A percentile compares a stretch with the other conserved stretches of the same genome.
These are phyloP conservation scores for Chelidonichthys spinosus DNA, from an alignment of 2,797 vertebrate species.

Conservation along the genomic window DNA sequence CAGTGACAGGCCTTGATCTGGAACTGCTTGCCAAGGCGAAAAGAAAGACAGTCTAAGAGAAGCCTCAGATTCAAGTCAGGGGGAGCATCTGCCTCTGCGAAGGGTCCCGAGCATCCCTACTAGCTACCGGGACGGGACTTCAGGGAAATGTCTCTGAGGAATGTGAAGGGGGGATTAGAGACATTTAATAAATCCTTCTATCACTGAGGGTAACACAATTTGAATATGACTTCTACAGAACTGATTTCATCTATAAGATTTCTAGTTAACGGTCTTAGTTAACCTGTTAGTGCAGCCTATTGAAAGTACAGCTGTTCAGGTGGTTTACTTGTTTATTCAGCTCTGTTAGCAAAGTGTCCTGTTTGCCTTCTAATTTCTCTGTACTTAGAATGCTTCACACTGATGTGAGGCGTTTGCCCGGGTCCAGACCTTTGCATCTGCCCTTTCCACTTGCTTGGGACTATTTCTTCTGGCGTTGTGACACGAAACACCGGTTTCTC, in stretches of 20 bases:
- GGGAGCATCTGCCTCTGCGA: not conserved
- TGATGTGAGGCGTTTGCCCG: constrained; percentile 20
- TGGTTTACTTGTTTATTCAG: constrained; percentile 22
- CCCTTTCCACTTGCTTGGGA: not conserved
- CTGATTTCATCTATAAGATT: constrained; percentile 7
- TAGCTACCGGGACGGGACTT: not conserved
- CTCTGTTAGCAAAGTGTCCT: constrained; percentile 33
- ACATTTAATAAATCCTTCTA: not conserved
- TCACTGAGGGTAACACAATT: not conserved
- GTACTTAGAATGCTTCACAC: constrained; percentile 26
- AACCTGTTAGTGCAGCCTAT: constrained; percentile 21
- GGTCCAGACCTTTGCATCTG: not conserved
- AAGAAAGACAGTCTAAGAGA: constrained; percentile 3
- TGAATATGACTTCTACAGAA: not conserved
- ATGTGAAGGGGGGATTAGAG: not conserved
- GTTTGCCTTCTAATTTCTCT: constrained; percentile 50
- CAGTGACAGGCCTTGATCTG: constrained; percentile 28
- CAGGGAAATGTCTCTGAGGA: not conserved
- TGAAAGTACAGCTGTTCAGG: not conserved
- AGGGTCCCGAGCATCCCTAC: accelerated
- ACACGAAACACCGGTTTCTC: not conserved
- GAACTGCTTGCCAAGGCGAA: constrained; percentile 16
- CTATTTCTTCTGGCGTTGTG: not conserved
- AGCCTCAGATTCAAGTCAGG: constrained; percentile 1
- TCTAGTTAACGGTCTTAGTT: not conserved